Conservation (phyloP, 2,888 invertebrate species). For the Melieria omissa region DNA sequence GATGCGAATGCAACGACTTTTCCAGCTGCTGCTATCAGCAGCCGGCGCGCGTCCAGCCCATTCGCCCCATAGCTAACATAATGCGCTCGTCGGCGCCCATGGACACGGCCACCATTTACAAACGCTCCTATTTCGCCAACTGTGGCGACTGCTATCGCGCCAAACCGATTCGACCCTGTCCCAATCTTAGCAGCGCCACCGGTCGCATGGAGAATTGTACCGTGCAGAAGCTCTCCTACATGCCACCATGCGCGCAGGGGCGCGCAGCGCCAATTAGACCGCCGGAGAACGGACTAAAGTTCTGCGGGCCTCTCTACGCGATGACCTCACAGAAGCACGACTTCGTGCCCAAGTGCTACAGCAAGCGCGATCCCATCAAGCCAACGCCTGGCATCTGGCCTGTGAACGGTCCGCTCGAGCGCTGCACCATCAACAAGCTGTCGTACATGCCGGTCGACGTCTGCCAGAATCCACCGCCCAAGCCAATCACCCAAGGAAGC, state of each 20-base stretch:
- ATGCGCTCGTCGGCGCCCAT: conserved; percentile 71
- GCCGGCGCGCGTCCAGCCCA: conserved; percentile 58
- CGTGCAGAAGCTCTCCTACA: conserved; percentile 66
- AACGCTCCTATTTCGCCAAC: conserved; percentile 72
- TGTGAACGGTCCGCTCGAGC: conserved; percentile 58
- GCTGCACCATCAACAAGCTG: conserved; percentile 61
- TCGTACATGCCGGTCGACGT: conserved; percentile 64
- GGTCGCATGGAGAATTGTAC: conserved; percentile 69
- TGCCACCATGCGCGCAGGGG: conserved; percentile 55
- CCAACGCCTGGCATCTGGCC: conserved; percentile 54
- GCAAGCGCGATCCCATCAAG: conserved; percentile 52
- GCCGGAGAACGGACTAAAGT: conserved; percentile 56
- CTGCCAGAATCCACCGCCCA: conserved; percentile 59
- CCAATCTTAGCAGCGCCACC: conserved; percentile 67
- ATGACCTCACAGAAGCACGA: conserved; percentile 80
- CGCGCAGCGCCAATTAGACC: conserved; percentile 60
- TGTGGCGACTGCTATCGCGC: conserved; percentile 64
- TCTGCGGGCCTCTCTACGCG: conserved; percentile 74
- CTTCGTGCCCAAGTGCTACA: conserved; percentile 74
- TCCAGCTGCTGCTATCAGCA: conserved; percentile 63
- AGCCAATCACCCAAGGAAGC: conserved; percentile 53
- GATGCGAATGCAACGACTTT: conserved; percentile 57
- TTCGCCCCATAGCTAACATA: conserved; percentile 64
- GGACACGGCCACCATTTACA: conserved; percentile 74
- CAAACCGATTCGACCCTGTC: conserved; percentile 65